phyloP scores from a whole-genome alignment of 2,113 vertebrate species.

The Rutilus rutilus region DNA sequence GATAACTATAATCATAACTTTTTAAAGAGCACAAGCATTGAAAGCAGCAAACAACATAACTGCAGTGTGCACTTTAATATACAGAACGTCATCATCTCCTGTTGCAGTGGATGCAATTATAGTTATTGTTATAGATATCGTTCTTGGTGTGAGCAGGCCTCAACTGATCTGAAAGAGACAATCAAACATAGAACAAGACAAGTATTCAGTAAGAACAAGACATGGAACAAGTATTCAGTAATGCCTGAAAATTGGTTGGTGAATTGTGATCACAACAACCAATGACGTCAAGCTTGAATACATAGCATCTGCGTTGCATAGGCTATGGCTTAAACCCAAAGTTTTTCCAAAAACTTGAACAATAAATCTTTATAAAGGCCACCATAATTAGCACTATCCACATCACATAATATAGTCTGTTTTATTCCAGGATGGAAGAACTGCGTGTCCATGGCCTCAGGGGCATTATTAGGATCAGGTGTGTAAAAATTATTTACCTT shows the following conservation, averaged over 20 bases:
- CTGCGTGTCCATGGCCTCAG: background rate
- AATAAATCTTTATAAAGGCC: background rate
- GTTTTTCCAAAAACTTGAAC: background rate
- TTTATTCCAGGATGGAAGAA: slow-evolving; percentile 10
- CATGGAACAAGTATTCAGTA: no score
- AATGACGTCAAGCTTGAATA: background rate
- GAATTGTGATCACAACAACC: background rate
- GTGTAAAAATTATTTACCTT: slow-evolving; percentile 30
- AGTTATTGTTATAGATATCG: background rate
- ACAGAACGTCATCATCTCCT: background rate
- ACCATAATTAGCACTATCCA: slow-evolving; percentile 5
- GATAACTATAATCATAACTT: background rate
- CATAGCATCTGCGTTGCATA: background rate
- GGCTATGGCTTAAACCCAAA: background rate
- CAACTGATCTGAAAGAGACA: background rate
- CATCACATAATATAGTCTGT: background rate
- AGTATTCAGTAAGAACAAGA: no score
- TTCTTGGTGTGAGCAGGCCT: no score
- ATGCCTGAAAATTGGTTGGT: background rate
- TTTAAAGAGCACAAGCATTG: background rate
- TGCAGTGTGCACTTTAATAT: no score
- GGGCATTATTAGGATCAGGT: slow-evolving; percentile 24
- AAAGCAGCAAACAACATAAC: no score
- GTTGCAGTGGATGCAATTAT: background rate
- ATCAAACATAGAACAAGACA: background rate